Evolutionary conservation across 2,113 vertebrate genomes (phyloP), one percentile per base, ranked within the genome.

Genomic region (Passer montanus): DNA sequence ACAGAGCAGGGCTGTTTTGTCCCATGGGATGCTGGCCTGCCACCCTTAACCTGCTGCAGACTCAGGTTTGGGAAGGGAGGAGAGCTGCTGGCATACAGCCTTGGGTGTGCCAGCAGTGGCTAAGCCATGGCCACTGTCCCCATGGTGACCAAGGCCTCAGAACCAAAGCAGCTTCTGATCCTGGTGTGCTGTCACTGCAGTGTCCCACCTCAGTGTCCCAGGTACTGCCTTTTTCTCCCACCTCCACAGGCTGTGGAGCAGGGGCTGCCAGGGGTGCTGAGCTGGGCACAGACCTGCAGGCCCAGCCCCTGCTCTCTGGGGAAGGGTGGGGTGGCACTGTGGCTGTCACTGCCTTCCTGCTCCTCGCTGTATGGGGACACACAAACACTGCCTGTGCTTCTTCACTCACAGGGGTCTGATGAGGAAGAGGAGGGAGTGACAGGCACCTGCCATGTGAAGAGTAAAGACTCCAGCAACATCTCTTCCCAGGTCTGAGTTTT

Each of bases 401-500:
- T 93, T 52, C 37, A 9, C 64, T 68, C 73, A 52, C 44, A 93
- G 85, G 66, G 58, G 22, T 64, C 75, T 73, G 63, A 70, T 0
- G 27, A 93, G 70, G 83, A 85, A 49, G 88, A 94, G 43, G 85
- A 89, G 28, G 50, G 44, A 62, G 35, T 55, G 46, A 67, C 62
- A 60, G 55, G 59, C 50, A 39, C 26, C 28, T 80, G 85, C 76
- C 27, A 1, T 15, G 11, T 2, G 50, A 93, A 80, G 66, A 83
- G 15, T 18, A 11, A 77, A 3, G 33, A 59, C 18, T 84, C 85
- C 83, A 74, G 46, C 14, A 16, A 39, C 3, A 3, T 58, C 13
- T 53, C 62, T 75, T 68, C 91, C 13, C 78, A 80, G 49, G 88
- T 93, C 12, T 84, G 62, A 77, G 17, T 79, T 85, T 79, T 89